Conservation (phyloP, 2,888 invertebrate genomes). For the Ctena decussata region DNA sequence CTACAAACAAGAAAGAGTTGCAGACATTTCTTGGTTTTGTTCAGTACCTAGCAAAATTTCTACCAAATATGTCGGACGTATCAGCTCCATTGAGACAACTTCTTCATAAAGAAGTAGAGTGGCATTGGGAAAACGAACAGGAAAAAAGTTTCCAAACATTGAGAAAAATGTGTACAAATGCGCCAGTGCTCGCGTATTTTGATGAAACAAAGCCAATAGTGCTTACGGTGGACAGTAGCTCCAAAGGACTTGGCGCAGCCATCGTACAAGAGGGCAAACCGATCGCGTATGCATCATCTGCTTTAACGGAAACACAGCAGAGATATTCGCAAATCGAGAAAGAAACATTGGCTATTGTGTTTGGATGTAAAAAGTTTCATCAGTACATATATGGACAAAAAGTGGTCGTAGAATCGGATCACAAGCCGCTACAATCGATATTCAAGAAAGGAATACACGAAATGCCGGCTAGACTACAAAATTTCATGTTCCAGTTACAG, state of each 20-base stretch:
- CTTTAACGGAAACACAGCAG: constrained; percentile 19
- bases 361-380: constrained; percentile 32
- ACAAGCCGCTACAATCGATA: constrained; percentile 31
- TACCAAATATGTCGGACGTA: constrained; percentile 22
- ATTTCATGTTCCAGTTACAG: constrained; percentile 20
- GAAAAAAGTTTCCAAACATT: constrained; percentile 60
- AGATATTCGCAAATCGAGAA: constrained; percentile 38
- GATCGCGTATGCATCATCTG: constrained; percentile 38
- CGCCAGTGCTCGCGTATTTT: constrained; percentile 60
- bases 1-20: too few species aligned
- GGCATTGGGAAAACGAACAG: constrained; percentile 54
- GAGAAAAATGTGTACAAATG: constrained; percentile 43
- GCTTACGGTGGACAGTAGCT: constrained; percentile 64
- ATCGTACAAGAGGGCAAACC: constrained; percentile 59
- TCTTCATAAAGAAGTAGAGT: constrained; percentile 21
- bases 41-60: constrained; percentile 30
- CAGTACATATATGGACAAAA: constrained; percentile 27
- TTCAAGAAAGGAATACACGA: constrained; percentile 34
- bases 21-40: too few species aligned
- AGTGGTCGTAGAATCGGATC: constrained; percentile 37
- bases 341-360: constrained; percentile 27
- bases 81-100: neutral
- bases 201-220: constrained; percentile 31
- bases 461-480: constrained; percentile 8
- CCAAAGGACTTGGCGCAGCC: constrained; percentile 65